Evolutionary conservation across 2,888 invertebrate genomes (phyloP).

Genomic region (Ophion obscuratus): DNA sequence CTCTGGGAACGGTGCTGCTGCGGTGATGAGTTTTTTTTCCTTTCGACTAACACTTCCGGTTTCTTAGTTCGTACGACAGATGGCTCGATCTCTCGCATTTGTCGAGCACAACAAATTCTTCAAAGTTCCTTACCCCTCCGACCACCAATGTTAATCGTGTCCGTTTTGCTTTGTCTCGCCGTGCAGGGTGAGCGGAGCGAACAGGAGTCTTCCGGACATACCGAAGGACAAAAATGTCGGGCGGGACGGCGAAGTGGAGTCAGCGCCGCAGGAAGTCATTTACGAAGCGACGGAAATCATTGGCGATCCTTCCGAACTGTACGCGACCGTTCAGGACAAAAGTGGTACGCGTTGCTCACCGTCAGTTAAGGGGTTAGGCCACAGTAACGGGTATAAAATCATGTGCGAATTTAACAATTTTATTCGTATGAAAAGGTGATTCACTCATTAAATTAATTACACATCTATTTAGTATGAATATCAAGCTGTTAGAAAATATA

Average conservation of each 20-base stretch:
- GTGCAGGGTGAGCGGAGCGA: conserved; percentile 85
- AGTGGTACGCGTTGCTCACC: conserved; percentile 54
- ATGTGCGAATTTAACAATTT: too few relatives aligned
- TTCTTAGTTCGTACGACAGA: conserved; percentile 11
- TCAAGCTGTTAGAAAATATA: too few relatives aligned
- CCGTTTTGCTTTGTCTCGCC: conserved; percentile 29
- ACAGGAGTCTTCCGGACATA: conserved; percentile 94
- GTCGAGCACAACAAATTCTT: conserved; percentile 23
- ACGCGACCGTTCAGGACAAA: conserved; percentile 91
- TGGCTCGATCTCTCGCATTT: conserved; percentile 40
- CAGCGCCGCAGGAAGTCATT: conserved; percentile 77
- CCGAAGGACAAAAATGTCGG: conserved; percentile 89
- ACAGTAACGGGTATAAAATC: too few relatives aligned
- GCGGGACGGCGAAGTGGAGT: conserved; percentile 80
- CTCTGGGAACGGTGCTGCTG: conserved; percentile 35
- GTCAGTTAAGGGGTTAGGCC: not conserved
- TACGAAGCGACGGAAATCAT: conserved; percentile 81
- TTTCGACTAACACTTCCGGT: conserved; percentile 20
- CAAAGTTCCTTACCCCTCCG: not conserved
- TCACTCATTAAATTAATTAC: too few relatives aligned
- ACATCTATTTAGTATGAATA: too few relatives aligned
- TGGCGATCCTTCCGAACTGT: conserved; percentile 93
- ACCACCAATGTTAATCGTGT: not conserved
- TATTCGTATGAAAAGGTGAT: too few relatives aligned
- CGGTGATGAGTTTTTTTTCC: conserved; percentile 3